Evolutionary conservation across 2,888 invertebrate genomes (phyloP).

Genomic region (Zhuqinia jingwanae): DNA sequence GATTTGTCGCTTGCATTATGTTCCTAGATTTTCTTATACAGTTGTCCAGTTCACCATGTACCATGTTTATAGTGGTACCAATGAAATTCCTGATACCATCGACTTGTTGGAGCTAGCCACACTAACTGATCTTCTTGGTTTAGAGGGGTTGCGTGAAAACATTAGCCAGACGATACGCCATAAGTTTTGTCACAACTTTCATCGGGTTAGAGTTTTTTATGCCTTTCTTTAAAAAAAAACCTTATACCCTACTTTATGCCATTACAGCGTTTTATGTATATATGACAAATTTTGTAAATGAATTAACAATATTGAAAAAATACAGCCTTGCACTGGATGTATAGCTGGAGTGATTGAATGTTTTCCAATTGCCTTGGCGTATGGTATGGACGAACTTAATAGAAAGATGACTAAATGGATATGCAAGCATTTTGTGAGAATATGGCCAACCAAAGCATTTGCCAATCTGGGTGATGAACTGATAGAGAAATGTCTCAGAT

Average conservation of each 20-base stretch:
- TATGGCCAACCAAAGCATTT: conserved; percentile 96
- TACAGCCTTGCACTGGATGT: conserved; percentile 93
- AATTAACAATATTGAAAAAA: no score
- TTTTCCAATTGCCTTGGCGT: conserved; percentile 91
- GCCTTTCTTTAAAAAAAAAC: no score
- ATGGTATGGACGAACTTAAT: conserved; percentile 93
- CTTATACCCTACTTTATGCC: no score
- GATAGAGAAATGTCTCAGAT: conserved; percentile 91
- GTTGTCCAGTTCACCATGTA: conserved; percentile 95
- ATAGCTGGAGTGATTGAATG: conserved; percentile 93
- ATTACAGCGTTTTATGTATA: no score
- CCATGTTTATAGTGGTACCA: conserved; percentile 96
- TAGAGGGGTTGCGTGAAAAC: conserved; percentile 95
- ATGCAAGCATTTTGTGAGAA: conserved; percentile 90
- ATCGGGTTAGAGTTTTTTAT: conserved; percentile 85
- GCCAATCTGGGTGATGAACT: conserved; percentile 91
- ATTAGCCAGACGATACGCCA: conserved; percentile 92
- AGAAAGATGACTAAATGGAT: conserved; percentile 92
- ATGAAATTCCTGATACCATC: conserved; percentile 92
- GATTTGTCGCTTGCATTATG: neutral
- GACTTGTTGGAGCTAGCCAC: conserved; percentile 93
- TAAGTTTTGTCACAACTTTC: conserved; percentile 96
- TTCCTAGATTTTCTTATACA: conserved; percentile 87
- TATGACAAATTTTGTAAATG: no score
- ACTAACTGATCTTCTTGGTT: conserved; percentile 92